These are phyloP conservation scores for Thalassoma bifasciatum DNA, from an alignment of 2,113 vertebrate species.

Conservation along the genomic window DNA sequence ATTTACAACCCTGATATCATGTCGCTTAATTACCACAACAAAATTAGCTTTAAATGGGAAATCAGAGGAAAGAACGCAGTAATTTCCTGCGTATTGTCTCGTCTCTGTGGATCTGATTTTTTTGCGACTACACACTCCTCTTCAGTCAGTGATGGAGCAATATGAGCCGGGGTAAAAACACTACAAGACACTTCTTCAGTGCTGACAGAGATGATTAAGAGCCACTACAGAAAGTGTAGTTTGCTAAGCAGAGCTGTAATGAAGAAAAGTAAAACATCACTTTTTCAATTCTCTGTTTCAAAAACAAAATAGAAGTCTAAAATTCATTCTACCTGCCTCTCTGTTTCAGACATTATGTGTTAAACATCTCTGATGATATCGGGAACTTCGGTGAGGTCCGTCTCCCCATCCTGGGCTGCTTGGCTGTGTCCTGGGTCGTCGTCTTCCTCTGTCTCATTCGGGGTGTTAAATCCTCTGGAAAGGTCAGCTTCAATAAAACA, in stretches of 20 bases:
- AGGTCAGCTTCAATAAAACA: conserved; percentile 81
- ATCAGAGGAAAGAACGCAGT: background rate
- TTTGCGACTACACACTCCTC: background rate
- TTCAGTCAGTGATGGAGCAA: background rate
- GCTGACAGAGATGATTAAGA: background rate
- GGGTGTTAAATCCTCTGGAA: conserved; percentile 98
- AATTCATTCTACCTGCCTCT: background rate
- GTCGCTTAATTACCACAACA: background rate
- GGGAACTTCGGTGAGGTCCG: conserved; percentile 95
- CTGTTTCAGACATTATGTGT: conserved; percentile 88
- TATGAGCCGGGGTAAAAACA: background rate
- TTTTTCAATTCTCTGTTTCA: background rate
- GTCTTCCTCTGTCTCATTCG: conserved; percentile 99
- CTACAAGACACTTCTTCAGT: background rate
- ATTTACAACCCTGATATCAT: background rate
- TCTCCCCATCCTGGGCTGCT: conserved; percentile 93
- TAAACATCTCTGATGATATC: conserved; percentile 93
- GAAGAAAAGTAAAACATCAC: background rate
- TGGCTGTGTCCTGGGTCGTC: conserved; percentile 93
- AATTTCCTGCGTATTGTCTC: too few relatives aligned
- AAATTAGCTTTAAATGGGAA: background rate
- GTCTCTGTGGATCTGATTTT: background rate
- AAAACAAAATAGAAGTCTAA: background rate
- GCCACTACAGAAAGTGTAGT: background rate
- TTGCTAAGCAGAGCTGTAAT: background rate